Evolutionary conservation across 2,797 vertebrate species (phyloP).

Genomic region (Cyprinodon diabolis): DNA sequence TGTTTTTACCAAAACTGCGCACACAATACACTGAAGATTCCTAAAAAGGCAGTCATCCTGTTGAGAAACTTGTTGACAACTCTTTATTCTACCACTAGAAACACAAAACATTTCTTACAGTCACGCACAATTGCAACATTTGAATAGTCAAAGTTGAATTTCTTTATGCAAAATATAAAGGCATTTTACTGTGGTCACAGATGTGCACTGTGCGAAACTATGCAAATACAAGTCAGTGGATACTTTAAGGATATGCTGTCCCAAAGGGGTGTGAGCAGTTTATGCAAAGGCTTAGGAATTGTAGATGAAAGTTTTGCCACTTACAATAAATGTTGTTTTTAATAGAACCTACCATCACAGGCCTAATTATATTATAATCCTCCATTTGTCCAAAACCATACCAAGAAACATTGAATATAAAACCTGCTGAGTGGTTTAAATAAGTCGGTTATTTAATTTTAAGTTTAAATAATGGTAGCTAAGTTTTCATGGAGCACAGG

Average conservation of each 20-base stretch:
- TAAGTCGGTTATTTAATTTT: not conserved
- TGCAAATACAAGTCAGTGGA: slow-evolving; percentile 42
- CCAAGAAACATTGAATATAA: too few relatives aligned
- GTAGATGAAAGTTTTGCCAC: not conserved
- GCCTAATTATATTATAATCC: not conserved
- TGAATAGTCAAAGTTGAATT: slow-evolving; percentile 68
- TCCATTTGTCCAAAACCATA: not conserved
- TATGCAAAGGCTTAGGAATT: not conserved
- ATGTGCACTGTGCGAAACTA: slow-evolving; percentile 46
- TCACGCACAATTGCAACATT: slow-evolving; percentile 63
- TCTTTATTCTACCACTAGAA: slow-evolving; percentile 37
- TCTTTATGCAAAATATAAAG: slow-evolving; percentile 72
- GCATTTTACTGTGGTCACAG: slow-evolving; percentile 68
- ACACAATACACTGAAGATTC: slow-evolving; percentile 31
- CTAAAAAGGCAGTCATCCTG: slow-evolving; percentile 17
- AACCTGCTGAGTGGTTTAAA: not conserved
- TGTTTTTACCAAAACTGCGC: slow-evolving; percentile 26
- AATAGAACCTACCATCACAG: not conserved
- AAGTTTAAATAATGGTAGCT: not conserved
- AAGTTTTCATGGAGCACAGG: not conserved
- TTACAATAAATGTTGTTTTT: not conserved
- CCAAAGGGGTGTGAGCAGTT: not conserved
- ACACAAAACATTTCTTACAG: slow-evolving; percentile 51
- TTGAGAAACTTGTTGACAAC: slow-evolving; percentile 66
- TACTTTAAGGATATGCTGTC: not conserved